Evolutionary conservation across 2,888 invertebrate genomes (phyloP).

Genomic region (Esperia sulphurella): DNA sequence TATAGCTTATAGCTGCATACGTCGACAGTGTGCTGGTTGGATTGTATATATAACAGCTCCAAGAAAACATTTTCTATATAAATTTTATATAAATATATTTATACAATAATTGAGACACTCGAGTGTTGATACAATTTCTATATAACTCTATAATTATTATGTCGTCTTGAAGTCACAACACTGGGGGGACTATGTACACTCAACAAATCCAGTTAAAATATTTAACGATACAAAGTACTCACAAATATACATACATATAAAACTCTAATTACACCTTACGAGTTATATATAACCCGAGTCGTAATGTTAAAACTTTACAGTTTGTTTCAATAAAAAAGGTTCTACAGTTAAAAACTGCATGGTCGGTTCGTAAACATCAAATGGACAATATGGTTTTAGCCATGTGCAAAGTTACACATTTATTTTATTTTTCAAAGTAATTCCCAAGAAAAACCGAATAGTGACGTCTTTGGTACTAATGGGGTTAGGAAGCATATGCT

Average conservation of each 20-base stretch:
- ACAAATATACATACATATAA: conserved; percentile 69
- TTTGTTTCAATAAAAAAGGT: not conserved
- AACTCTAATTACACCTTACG: conserved; percentile 37
- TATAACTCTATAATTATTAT: conserved; percentile 28
- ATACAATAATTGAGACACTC: conserved; percentile 37
- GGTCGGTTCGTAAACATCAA: too few species aligned
- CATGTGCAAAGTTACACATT: too few species aligned
- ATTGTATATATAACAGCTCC: conserved; percentile 23
- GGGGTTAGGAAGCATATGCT: too few species aligned
- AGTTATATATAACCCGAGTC: conserved; percentile 28
- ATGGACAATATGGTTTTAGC: too few species aligned
- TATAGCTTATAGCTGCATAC: too few species aligned
- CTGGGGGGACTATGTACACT: conserved; percentile 66
- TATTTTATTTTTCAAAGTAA: too few species aligned
- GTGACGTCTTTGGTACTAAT: too few species aligned
- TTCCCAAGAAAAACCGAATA: too few species aligned
- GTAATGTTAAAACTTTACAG: conserved; percentile 14
- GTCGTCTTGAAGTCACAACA: conserved; percentile 64
- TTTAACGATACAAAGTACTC: conserved; percentile 40
- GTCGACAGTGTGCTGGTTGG: too few species aligned
- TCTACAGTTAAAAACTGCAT: too few species aligned
- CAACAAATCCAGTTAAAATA: conserved; percentile 32
- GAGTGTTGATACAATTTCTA: conserved; percentile 21
- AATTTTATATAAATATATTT: conserved; percentile 30
- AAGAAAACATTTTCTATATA: conserved; percentile 25